A percentile compares a stretch with the other conserved stretches of the same genome.
These are phyloP conservation scores for Microplitis mediator DNA, from an alignment of 1,140 invertebrate species.

Conservation along the genomic window DNA sequence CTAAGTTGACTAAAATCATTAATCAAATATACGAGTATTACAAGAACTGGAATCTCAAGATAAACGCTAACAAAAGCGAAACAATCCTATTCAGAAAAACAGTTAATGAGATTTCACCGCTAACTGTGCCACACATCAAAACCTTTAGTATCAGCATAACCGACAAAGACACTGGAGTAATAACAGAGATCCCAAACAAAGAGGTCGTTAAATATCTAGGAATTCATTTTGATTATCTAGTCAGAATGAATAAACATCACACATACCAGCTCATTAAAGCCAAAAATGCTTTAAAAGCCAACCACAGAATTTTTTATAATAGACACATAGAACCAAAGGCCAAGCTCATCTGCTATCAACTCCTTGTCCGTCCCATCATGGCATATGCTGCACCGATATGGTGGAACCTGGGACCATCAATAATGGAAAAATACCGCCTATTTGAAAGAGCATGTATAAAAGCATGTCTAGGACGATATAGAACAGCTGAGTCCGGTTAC, in stretches of 20 bases:
- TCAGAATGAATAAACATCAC: background rate
- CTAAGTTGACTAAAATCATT: background rate
- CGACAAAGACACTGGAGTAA: background rate
- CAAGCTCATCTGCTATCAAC: slow-evolving; percentile 10
- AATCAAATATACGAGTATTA: background rate
- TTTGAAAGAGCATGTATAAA: background rate
- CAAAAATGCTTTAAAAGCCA: background rate
- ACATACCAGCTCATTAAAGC: background rate
- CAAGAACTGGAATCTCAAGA: background rate
- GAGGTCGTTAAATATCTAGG: slow-evolving; percentile 10
- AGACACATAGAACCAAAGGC: background rate
- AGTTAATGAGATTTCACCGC: background rate
- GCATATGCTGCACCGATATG: background rate
- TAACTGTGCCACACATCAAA: background rate
- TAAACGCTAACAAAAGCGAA: background rate
- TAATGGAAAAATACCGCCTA: background rate
- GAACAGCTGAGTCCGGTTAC: background rate
- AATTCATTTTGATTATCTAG: slow-evolving; percentile 2
- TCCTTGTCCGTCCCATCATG: slow-evolving; percentile 2
- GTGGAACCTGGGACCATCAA: background rate
- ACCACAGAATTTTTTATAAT: slow-evolving; percentile 12
- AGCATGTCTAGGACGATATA: background rate
- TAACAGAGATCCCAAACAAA: background rate
- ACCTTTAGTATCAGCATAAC: background rate
- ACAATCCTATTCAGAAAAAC: background rate